phyloP scores from a whole-genome alignment of 2,888 invertebrate genomes.

The Serripes groenlandicus region DNA sequence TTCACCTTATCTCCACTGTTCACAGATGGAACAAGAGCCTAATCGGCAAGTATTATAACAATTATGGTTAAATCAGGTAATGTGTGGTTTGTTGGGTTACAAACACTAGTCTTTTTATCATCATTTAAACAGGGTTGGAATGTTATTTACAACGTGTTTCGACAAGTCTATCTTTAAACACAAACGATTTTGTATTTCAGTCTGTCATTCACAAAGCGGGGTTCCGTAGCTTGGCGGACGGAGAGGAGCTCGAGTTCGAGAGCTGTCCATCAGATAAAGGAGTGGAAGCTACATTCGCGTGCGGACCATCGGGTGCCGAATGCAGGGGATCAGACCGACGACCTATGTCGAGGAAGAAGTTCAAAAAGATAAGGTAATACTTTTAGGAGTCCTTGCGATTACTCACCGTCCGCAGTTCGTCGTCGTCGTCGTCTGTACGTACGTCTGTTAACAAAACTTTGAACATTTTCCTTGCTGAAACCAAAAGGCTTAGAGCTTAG shows the following conservation, averaged over 20 bases:
- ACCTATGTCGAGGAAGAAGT: constrained; percentile 93
- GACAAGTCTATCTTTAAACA: background rate
- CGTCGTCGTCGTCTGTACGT: too few relatives aligned
- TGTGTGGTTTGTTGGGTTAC: too few relatives aligned
- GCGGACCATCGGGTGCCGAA: constrained; percentile 92
- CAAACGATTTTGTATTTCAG: constrained; percentile 89
- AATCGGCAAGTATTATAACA: too few relatives aligned
- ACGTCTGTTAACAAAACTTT: too few relatives aligned
- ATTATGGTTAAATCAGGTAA: too few relatives aligned
- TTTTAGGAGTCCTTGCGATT: too few relatives aligned
- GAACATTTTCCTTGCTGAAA: background rate
- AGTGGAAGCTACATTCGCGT: constrained; percentile 94
- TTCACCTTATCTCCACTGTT: too few relatives aligned
- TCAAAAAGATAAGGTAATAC: constrained; percentile 93
- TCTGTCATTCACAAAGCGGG: constrained; percentile 96
- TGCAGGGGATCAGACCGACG: constrained; percentile 94
- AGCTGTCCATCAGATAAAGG: constrained; percentile 94
- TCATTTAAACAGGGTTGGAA: too few relatives aligned
- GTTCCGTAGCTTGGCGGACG: constrained; percentile 95
- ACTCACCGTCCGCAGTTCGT: too few relatives aligned
- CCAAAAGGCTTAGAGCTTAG: background rate
- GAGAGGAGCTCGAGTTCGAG: constrained; percentile 95
- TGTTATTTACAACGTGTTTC: background rate
- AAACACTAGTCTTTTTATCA: too few relatives aligned
- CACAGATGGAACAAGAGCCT: too few relatives aligned